These are phyloP conservation scores for Acrocephalus kingi DNA, from an alignment of 2,113 vertebrate species.

Conservation along the genomic window DNA sequence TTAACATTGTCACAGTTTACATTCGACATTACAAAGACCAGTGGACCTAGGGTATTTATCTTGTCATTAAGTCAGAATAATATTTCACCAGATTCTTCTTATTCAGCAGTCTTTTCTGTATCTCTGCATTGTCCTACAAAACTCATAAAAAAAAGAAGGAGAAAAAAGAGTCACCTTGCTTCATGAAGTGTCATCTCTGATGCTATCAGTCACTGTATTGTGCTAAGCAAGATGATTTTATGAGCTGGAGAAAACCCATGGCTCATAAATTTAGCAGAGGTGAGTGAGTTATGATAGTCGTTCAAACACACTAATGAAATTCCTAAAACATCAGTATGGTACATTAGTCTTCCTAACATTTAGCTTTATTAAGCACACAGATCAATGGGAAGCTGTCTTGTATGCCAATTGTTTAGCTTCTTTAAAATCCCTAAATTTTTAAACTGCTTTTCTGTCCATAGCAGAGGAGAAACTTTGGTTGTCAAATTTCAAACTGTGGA, in stretches of 20 bases:
- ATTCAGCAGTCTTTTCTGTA: constrained; percentile 5
- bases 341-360: constrained; percentile 80
- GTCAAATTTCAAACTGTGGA: constrained; percentile 8
- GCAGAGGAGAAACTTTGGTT: not conserved
- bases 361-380: constrained; percentile 76
- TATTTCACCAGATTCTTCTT: not conserved
- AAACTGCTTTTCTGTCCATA: not conserved
- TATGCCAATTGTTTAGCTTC: constrained; percentile 64
- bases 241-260: constrained; percentile 71
- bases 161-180: constrained; percentile 72
- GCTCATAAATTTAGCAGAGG: constrained; percentile 78
- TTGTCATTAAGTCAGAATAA: not conserved
- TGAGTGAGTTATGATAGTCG: constrained; percentile 77
- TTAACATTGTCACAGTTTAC: not conserved
- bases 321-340: constrained; percentile 77
- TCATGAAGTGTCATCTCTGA: constrained; percentile 56
- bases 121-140: constrained; percentile 15
- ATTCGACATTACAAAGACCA: not conserved
- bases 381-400: constrained; percentile 66
- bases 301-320: constrained; percentile 76
- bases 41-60: not conserved
- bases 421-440: constrained; percentile 50
- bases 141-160: not conserved
- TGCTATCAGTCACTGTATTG: constrained; percentile 64
- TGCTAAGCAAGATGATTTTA: constrained; percentile 75